A percentile compares a stretch with the other conserved stretches of the same genome.
Conservation (phyloP, 2,797 vertebrate species). For the Diglossa cyanea region DNA sequence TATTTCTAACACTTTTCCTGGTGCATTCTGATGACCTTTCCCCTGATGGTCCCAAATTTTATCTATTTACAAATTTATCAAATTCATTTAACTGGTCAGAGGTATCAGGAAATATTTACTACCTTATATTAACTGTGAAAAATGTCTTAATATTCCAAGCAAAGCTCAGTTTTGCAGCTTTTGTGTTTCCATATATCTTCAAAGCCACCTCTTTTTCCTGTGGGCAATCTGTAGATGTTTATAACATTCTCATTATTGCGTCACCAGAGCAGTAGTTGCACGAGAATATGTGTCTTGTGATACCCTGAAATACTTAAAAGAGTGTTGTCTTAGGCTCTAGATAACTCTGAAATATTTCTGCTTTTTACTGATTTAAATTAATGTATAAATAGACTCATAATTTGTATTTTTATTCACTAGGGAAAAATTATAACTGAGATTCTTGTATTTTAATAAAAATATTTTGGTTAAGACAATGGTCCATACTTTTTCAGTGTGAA, state of each 20-base stretch:
- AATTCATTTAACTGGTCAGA: background rate
- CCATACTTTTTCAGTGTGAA: background rate
- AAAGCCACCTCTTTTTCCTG: background rate
- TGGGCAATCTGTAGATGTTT: background rate
- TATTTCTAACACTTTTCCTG: background rate
- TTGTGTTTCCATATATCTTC: background rate
- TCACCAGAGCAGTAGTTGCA: background rate
- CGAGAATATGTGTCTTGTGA: background rate
- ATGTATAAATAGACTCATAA: background rate
- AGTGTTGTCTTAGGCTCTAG: background rate
- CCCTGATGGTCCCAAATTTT: background rate
- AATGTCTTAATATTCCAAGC: constrained; percentile 43
- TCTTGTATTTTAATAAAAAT: background rate
- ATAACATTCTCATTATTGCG: background rate
- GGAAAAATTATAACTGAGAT: background rate
- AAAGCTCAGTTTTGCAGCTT: constrained; percentile 2
- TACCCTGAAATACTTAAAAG: background rate
- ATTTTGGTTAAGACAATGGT: background rate
- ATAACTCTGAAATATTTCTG: background rate
- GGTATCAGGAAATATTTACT: constrained; percentile 40
- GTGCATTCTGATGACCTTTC: background rate
- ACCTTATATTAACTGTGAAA: constrained; percentile 38
- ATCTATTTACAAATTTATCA: background rate
- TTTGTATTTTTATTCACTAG: background rate
- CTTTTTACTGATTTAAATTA: background rate